phyloP scores from a whole-genome alignment of 2,113 vertebrate genomes.

The Lepus americanus region DNA sequence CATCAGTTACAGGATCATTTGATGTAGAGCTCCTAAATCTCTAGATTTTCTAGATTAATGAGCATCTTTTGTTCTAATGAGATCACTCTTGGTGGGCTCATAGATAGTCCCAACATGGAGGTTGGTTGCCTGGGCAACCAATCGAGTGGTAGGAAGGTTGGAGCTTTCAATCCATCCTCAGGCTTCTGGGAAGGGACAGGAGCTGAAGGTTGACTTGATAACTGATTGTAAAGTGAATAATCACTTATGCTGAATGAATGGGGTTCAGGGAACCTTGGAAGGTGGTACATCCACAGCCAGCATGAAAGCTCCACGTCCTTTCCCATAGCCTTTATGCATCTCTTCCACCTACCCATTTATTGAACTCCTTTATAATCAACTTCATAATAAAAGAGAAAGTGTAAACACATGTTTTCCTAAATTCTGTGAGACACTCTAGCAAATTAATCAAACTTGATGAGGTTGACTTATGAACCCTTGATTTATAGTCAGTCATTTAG shows the following conservation, averaged over 20 bases:
- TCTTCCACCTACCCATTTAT: too few species aligned
- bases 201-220: neutral
- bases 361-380: neutral
- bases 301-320: accelerated
- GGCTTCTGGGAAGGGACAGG: accelerated
- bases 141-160: neutral
- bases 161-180: too few species aligned
- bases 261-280: neutral
- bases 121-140: neutral
- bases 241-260: too few species aligned
- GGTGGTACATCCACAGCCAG: neutral
- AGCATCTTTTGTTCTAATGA: neutral
- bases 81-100: neutral
- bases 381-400: neutral
- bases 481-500: neutral
- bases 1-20: neutral
- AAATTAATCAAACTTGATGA: neutral
- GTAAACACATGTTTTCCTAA: neutral
- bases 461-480: neutral
- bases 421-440: accelerated
- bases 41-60: accelerated
- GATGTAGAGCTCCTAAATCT: neutral
- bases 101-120: accelerated
- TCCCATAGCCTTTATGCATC: neutral
- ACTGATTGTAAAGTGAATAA: too few species aligned